Base-by-base conservation (phyloP, 35 echinoderm and acorn worm species). In the Heliocidaris erythrogramma region DNA sequence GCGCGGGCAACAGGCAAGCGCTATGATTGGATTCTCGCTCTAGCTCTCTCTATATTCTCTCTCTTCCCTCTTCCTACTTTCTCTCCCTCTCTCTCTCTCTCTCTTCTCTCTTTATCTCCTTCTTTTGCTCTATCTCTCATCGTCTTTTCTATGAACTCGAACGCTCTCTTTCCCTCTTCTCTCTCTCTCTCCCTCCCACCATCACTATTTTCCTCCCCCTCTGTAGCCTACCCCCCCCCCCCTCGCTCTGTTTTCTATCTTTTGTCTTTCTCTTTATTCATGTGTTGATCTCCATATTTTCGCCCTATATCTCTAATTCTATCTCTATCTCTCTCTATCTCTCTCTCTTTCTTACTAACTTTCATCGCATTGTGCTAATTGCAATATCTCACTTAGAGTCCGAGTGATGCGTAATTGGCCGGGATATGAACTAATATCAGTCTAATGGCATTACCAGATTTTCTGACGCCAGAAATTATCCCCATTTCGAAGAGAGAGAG, bases 401-500 rank as follows among this genome's bases (percentile, higher is more conserved):
- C 31, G 87, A 89, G 11, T 32, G 87, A 18, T 17, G 47, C 87
- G 31, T 89, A 89, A 89, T 89, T 89, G 87, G 31, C 47, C 87
- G 87, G 47, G 31, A 89, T 89, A 89, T 89, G 87, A 89, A 89
- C 87, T 30, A 12, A 48, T 92, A 92, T 92, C 48, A 30, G 48
- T 30, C 13, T 92, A 92, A 92, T 92, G 91, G 29, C 47, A 92
- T 92, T 21, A 92, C 47, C 91, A 92, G 91, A 92, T 92, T 92
- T 21, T 78, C 65, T 78, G 65, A 78, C 65, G 65, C 65, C 65
- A 78, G 27, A 78, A 78, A 29, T 78, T 78, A n/a, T 78, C 65
- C 27, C 65, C 5, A 78, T 18, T 78, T 78, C n/a, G 18, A 78
- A 78, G n/a, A 78, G 65, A 78, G 65, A n/a, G 27, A 78, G 16